Evolutionary conservation across 2,113 vertebrate genomes (phyloP).

Genomic region (Nibea albiflora): DNA sequence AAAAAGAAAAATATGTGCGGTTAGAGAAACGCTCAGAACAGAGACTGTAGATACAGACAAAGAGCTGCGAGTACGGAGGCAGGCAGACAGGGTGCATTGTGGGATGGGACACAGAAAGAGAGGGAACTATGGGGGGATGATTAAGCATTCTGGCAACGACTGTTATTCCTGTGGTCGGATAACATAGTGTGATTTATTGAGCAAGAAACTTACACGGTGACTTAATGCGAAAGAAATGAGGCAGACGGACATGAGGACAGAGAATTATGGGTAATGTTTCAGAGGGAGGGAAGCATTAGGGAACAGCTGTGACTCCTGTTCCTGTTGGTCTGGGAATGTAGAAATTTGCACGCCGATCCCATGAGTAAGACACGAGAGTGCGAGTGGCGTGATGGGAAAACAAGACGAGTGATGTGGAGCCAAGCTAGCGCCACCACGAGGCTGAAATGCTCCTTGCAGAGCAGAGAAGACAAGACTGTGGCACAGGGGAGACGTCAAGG

Average conservation of each 20-base stretch:
- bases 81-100: conserved; percentile 38
- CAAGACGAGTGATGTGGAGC: neutral
- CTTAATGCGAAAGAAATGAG: conserved; percentile 63
- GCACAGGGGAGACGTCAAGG: too few relatives aligned
- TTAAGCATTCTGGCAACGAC: conserved; percentile 3
- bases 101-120: conserved; percentile 9
- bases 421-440: neutral
- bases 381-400: conserved; percentile 17
- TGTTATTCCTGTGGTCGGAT: conserved; percentile 51
- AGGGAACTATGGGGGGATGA: conserved; percentile 30
- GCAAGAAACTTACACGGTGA: conserved; percentile 52
- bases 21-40: conserved; percentile 16
- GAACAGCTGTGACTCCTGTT: conserved; percentile 33
- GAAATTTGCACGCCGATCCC: conserved; percentile 1
- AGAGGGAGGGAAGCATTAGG: neutral
- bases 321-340: conserved; percentile 41
- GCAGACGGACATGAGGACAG: conserved; percentile 20
- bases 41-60: conserved; percentile 39
- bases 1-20: conserved; percentile 40
- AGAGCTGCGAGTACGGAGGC: conserved; percentile 30
- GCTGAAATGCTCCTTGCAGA: neutral
- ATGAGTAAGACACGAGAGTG: conserved; percentile 20
- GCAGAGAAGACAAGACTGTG: neutral
- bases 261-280: conserved; percentile 60
- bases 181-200: conserved; percentile 43